Base-by-base conservation (phyloP, 1,140 invertebrate genomes). In the Oscheius sp. region DNA sequence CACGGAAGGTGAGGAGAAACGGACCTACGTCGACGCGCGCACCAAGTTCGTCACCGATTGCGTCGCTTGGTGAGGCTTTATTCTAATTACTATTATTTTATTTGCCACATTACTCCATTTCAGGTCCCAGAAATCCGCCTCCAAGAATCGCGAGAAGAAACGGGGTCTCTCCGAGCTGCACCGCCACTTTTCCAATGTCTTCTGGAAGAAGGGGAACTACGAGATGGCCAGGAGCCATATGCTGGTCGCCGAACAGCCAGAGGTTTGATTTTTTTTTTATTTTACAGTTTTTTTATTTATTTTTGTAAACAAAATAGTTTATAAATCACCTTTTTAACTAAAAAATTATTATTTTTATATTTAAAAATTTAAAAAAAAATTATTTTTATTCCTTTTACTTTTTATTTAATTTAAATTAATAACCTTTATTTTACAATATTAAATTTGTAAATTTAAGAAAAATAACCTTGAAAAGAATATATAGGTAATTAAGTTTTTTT, bases 91-190 rank as follows among this genome's bases (percentile, higher is more conserved):
- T 23, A 58, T 13, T 20, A 13, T 58, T 18, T 20, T 67, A 13
- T 67, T 26, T 38, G 38, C 13, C 36, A 46, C 59, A 13, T 10
- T 3, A 23, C 28, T 66, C 7, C 15, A 18, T 68, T 68, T 18
- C 28, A 69, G 61, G 67, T 67, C 58, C 3, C 68, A 67, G 34
- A 36, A 68, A 69, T 10, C 20, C 23, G 32, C 59, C 18, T 28
- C 62, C 10, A 32, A 35, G 34, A 31, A 31, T 26, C 20, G 62
- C 23, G 62, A 67, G 13, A 69, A 68, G 26, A 45, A 31, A 18
- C n/a, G 68, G 26, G 68, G 68, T 29, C n/a, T 45, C n/a, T 32
- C 68, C 3, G 63, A 67, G 20, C 62, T 71, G 4, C 68, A 71
- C 42, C n/a, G 15, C n/a, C 34, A 15, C 3, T 38, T 71, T 29